These are phyloP conservation scores for Eupithecia insigniata DNA, from an alignment of 2,888 invertebrate genomes.

Conservation along the genomic window DNA sequence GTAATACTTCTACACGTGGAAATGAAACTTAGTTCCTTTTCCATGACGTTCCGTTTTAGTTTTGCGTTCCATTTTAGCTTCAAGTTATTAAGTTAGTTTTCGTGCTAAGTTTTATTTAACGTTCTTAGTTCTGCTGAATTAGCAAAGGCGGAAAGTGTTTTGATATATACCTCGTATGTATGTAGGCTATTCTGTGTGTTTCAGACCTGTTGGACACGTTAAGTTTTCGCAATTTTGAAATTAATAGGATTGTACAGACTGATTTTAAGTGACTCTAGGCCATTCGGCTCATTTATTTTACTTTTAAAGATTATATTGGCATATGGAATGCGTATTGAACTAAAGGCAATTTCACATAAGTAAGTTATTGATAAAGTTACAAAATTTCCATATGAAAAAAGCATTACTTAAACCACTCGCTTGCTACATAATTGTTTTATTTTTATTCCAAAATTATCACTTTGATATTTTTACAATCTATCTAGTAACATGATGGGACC, in stretches of 20 bases:
- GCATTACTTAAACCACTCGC: too few species aligned
- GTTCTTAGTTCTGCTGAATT: slow-evolving; percentile 21
- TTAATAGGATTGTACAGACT: slow-evolving; percentile 9
- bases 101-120: slow-evolving; percentile 18
- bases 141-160: slow-evolving; percentile 11
- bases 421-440: too few species aligned
- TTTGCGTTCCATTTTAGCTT: slow-evolving; percentile 36
- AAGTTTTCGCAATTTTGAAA: slow-evolving; percentile 31
- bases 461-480: too few species aligned
- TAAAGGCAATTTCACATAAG: too few species aligned
- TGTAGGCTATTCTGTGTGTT: slow-evolving; percentile 6
- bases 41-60: slow-evolving; percentile 33
- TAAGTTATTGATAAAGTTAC: too few species aligned
- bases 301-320: too few species aligned
- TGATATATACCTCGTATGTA: not conserved
- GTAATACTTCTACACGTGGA: not conserved
- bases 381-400: too few species aligned
- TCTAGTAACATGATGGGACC: too few species aligned
- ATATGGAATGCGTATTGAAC: too few species aligned
- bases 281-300: not conserved
- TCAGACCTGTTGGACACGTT: slow-evolving; percentile 31
- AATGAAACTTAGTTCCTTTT: not conserved
- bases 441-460: not conserved
- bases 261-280: not conserved
- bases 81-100: slow-evolving; percentile 35